Evolutionary conservation across 1,140 invertebrate species (phyloP).

Genomic region (Caenorhabditis remanei): DNA sequence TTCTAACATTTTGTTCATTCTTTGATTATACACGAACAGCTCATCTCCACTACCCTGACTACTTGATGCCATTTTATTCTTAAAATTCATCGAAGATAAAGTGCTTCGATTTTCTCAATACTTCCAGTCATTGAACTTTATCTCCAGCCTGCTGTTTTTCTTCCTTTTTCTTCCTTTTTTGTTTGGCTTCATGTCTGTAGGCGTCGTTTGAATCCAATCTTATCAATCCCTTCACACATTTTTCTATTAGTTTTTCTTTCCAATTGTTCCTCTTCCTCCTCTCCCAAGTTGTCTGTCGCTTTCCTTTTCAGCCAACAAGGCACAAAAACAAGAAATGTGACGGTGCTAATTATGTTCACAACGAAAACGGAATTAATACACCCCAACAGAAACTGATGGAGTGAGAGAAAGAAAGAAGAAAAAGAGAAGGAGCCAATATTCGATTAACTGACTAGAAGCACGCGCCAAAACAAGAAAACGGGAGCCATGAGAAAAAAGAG

Average conservation of each 20-base stretch:
- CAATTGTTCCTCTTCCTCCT: too few species aligned
- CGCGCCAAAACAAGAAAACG: neutral
- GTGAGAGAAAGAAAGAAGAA: neutral
- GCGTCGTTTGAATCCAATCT: neutral
- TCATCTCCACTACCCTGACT: too few species aligned
- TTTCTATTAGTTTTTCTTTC: too few species aligned
- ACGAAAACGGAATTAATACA: neutral
- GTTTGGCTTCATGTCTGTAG: neutral
- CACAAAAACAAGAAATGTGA: constrained; percentile 8
- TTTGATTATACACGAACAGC: too few species aligned
- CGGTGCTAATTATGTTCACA: constrained; percentile 31
- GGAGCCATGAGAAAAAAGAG: constrained; percentile 20
- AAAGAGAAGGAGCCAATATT: neutral
- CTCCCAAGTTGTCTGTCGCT: too few species aligned
- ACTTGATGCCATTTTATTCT: too few species aligned
- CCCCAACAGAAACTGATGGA: neutral
- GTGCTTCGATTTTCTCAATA: neutral
- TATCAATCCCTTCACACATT: too few species aligned
- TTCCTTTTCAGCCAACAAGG: neutral
- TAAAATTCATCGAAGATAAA: too few species aligned
- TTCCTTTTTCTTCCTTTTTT: neutral
- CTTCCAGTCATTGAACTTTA: neutral
- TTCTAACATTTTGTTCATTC: too few species aligned
- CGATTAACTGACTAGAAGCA: neutral
- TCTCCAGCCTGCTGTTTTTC: constrained; percentile 1